Evolutionary conservation across 2,888 invertebrate genomes (phyloP).

Genomic region (Melanostoma scalare): DNA sequence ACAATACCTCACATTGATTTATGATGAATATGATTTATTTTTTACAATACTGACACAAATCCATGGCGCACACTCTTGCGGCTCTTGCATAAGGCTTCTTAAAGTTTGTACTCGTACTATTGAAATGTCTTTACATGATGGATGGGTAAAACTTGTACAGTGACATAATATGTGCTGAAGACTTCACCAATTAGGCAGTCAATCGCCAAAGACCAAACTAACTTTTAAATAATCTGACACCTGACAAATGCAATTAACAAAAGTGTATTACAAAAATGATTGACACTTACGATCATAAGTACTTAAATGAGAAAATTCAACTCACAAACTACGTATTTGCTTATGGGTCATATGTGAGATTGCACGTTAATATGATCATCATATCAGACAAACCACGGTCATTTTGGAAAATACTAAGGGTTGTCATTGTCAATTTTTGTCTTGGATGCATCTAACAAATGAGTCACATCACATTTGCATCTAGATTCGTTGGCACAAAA

Average conservation of each 20-base stretch:
- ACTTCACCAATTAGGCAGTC: neutral
- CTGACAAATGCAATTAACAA: constrained; percentile 16
- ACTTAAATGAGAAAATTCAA: too few relatives aligned
- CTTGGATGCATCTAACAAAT: constrained; percentile 41
- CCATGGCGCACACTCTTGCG: too few relatives aligned
- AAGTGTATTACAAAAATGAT: constrained; percentile 5
- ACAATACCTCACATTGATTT: too few relatives aligned
- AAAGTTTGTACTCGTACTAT: neutral
- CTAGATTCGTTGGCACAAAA: constrained; percentile 19
- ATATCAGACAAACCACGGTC: constrained; percentile 7
- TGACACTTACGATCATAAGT: constrained; percentile 1
- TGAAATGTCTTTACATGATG: neutral
- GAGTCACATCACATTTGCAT: constrained; percentile 38
- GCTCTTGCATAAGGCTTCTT: neutral
- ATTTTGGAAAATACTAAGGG: constrained; percentile 4
- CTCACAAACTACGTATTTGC: too few relatives aligned
- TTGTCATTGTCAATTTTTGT: constrained; percentile 62
- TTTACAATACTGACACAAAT: too few relatives aligned
- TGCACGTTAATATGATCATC: too few relatives aligned
- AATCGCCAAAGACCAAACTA: neutral
- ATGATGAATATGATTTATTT: too few relatives aligned
- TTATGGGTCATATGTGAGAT: too few relatives aligned
- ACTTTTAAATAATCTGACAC: constrained; percentile 24
- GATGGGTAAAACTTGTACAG: constrained; percentile 4
- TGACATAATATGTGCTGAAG: neutral